Conservation (phyloP, 1,140 invertebrate genomes). For the Panagrolaimus sp. region DNA sequence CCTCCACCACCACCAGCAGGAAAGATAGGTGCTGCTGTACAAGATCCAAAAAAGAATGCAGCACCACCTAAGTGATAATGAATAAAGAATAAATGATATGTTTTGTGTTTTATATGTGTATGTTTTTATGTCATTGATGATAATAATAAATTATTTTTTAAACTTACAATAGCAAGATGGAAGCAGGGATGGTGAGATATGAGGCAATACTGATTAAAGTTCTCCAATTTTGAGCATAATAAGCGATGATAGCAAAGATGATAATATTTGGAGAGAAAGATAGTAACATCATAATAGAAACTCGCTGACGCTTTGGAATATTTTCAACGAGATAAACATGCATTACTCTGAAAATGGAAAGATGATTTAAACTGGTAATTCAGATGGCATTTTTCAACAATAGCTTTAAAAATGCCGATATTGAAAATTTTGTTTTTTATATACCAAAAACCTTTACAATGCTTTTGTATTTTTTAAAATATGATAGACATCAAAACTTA, state of each 20-base stretch:
- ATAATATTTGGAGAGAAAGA: conserved; percentile 9
- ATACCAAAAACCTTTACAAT: no score
- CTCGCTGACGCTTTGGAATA: not conserved
- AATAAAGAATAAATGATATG: no score
- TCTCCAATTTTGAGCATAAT: not conserved
- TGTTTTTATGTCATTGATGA: no score
- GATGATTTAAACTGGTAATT: no score
- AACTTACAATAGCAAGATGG: not conserved
- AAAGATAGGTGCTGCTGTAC: not conserved
- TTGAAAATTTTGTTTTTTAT: no score
- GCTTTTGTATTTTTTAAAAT: no score
- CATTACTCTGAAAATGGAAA: not conserved
- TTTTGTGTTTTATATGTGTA: no score
- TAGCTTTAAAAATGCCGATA: no score
- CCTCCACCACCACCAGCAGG: no score
- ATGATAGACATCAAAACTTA: no score
- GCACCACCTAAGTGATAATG: not conserved
- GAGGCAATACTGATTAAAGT: not conserved
- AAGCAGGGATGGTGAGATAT: not conserved
- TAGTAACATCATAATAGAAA: not conserved
- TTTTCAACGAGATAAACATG: conserved; percentile 5
- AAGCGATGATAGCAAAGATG: conserved; percentile 1
- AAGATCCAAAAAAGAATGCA: conserved; percentile 4
- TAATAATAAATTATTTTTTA: not conserved
- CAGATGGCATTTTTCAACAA: no score